These are phyloP conservation scores for Acanthopleura granulata DNA, from an alignment of 2,888 invertebrate genomes.

Conservation along the genomic window DNA sequence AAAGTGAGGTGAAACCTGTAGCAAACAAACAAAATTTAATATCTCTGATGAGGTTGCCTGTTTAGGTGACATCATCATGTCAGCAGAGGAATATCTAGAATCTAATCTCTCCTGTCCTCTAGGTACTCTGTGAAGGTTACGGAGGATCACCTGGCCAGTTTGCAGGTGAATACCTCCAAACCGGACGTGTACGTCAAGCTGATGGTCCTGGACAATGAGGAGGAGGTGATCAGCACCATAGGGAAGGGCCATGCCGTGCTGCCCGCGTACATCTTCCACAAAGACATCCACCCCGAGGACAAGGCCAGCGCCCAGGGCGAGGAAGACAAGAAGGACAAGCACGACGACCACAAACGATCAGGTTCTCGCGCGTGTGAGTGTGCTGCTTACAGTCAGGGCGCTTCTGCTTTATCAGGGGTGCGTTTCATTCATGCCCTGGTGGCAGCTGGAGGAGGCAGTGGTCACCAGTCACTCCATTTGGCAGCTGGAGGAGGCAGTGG, in stretches of 20 bases:
- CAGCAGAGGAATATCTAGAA: neutral
- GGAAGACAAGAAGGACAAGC: constrained; percentile 34
- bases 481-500: no score
- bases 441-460: no score
- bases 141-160: constrained; percentile 65
- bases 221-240: constrained; percentile 56
- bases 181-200: constrained; percentile 66
- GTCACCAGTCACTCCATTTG: no score
- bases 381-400: neutral
- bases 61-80: neutral
- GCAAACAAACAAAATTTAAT: no score
- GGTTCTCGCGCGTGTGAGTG: constrained; percentile 64
- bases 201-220: constrained; percentile 62
- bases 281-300: constrained; percentile 47
- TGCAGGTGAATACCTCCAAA: constrained; percentile 67
- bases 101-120: constrained; percentile 19
- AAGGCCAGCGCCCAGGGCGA: constrained; percentile 25
- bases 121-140: constrained; percentile 65
- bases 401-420: neutral
- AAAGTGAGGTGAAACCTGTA: no score
- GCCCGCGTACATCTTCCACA: constrained; percentile 66
- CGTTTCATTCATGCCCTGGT: neutral
- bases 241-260: constrained; percentile 66
- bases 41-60: no score
- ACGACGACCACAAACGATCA: constrained; percentile 40